A percentile compares a stretch with the other conserved stretches of the same genome.
phyloP scores from a whole-genome alignment of 2,797 vertebrate genomes.

The Eulemur albifrons region DNA sequence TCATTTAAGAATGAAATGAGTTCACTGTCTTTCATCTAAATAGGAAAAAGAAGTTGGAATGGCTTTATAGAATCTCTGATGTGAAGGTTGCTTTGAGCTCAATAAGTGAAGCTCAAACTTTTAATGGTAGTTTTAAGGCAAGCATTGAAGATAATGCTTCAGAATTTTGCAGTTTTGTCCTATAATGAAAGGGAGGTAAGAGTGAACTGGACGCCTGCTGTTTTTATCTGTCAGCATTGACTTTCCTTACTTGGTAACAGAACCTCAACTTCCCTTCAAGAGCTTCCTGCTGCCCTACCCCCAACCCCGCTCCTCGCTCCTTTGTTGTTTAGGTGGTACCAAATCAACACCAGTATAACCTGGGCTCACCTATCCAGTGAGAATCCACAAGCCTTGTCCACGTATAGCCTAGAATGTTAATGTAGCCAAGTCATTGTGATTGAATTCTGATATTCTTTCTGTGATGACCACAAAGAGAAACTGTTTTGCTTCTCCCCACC shows the following conservation, averaged over 20 bases:
- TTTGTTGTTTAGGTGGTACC: not conserved
- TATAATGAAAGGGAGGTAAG: not conserved
- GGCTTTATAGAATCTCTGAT: conserved; percentile 5
- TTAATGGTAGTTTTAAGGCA: conserved; percentile 13
- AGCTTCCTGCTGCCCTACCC: not conserved
- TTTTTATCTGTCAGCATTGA: not conserved
- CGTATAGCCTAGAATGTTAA: too few species aligned
- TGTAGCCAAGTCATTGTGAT: rapidly evolving
- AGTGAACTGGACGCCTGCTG: not conserved
- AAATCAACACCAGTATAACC: not conserved
- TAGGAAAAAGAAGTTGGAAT: not conserved
- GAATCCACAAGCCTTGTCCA: not conserved
- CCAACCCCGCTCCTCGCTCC: too few species aligned
- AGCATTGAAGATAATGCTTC: not conserved
- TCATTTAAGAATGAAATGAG: conserved; percentile 7
- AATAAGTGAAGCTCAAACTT: conserved; percentile 6
- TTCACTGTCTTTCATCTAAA: conserved; percentile 74
- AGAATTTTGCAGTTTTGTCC: not conserved
- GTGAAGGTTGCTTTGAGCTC: not conserved
- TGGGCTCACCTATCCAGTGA: not conserved
- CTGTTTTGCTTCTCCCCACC: not conserved
- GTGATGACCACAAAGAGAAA: not conserved
- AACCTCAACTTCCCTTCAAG: not conserved
- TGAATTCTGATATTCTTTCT: too few species aligned
- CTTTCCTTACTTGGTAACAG: not conserved